Evolutionary conservation across 1,140 invertebrate genomes (phyloP).

Genomic region (Drepana arcuata): DNA sequence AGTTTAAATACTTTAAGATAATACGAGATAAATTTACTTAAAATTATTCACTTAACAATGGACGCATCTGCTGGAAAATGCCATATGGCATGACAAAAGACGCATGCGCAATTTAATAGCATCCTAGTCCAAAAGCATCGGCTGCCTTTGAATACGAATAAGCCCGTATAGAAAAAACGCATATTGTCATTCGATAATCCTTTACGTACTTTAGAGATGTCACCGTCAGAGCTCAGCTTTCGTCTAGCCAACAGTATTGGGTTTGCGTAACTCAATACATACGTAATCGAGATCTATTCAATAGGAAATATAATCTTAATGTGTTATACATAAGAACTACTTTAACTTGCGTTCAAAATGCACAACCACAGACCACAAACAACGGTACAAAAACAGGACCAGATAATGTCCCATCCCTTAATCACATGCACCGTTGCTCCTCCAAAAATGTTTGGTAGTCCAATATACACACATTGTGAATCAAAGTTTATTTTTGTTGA

Average conservation of each 20-base stretch:
- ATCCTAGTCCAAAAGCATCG: slow-evolving; percentile 54
- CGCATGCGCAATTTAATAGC: slow-evolving; percentile 68
- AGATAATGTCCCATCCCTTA: slow-evolving; percentile 68
- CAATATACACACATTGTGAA: slow-evolving; percentile 45
- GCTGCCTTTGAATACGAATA: slow-evolving; percentile 47
- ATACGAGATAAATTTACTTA: no score
- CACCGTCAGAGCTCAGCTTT: slow-evolving; percentile 65
- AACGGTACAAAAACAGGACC: slow-evolving; percentile 52
- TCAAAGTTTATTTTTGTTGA: slow-evolving; percentile 41
- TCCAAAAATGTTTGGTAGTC: slow-evolving; percentile 60
- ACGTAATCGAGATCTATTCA: slow-evolving; percentile 1
- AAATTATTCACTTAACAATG: slow-evolving; percentile 39
- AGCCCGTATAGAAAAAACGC: slow-evolving; percentile 47
- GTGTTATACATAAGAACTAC: slow-evolving; percentile 25
- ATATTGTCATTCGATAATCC: slow-evolving; percentile 70
- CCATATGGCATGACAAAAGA: slow-evolving; percentile 63
- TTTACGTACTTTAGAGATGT: slow-evolving; percentile 65
- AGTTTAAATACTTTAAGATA: no score
- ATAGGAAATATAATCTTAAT: slow-evolving; percentile 24
- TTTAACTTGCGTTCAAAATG: slow-evolving; percentile 13
- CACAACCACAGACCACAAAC: slow-evolving; percentile 59
- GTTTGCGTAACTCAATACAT: slow-evolving; percentile 66
- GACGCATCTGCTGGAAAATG: slow-evolving; percentile 60
- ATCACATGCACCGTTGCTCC: slow-evolving; percentile 66
- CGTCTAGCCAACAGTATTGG: slow-evolving; percentile 58